Conservation (phyloP, 2,888 invertebrate genomes). For the Trimorus sp. region DNA sequence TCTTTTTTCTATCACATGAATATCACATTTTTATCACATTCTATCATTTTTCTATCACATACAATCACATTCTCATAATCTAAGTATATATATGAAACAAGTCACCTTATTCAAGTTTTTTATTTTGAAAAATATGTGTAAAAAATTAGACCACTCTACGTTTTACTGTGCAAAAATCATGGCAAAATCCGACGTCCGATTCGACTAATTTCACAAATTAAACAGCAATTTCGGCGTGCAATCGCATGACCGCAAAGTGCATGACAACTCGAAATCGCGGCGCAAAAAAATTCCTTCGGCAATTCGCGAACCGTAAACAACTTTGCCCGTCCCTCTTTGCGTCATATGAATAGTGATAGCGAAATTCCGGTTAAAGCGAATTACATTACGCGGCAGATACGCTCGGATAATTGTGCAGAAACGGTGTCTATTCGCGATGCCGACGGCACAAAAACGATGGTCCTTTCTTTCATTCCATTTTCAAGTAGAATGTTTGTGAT, state of each 20-base stretch:
- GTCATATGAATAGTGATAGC: conserved; percentile 27
- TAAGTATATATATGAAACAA: too few relatives aligned
- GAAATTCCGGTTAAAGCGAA: conserved; percentile 22
- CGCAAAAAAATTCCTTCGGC: neutral
- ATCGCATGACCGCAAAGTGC: too few relatives aligned
- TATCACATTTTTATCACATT: too few relatives aligned
- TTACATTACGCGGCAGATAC: conserved; percentile 26
- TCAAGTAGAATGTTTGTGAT: conserved; percentile 46
- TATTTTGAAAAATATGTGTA: too few relatives aligned
- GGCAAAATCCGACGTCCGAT: neutral
- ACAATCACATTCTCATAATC: too few relatives aligned
- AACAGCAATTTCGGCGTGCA: too few relatives aligned
- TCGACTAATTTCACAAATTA: neutral
- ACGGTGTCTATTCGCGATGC: conserved; percentile 24
- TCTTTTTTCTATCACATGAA: too few relatives aligned
- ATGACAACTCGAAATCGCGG: neutral
- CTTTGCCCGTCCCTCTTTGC: neutral
- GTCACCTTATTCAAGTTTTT: too few relatives aligned
- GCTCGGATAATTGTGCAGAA: conserved; percentile 37
- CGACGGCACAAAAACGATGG: conserved; percentile 36
- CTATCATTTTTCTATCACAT: too few relatives aligned
- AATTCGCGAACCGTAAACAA: neutral
- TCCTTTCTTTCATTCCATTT: conserved; percentile 46
- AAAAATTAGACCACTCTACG: conserved; percentile 7
- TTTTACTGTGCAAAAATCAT: neutral